A percentile compares a stretch with the other conserved stretches of the same genome.
These are phyloP conservation scores for Himalopsyche anomala DNA, from an alignment of 2,888 invertebrate genomes.

Conservation along the genomic window DNA sequence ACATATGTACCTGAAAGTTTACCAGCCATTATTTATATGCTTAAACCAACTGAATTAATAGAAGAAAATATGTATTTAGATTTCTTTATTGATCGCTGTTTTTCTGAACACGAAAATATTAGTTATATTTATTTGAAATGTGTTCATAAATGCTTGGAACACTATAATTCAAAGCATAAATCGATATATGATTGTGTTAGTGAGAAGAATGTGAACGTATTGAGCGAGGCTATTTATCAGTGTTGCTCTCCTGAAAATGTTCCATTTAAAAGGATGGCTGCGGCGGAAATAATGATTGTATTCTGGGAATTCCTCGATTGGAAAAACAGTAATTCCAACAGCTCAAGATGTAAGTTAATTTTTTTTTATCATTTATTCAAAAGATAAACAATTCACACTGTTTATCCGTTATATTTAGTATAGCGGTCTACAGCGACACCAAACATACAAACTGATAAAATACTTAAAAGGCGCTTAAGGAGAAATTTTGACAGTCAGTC, in stretches of 20 bases:
- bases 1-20: slow-evolving; percentile 69
- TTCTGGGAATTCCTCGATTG: slow-evolving; percentile 66
- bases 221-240: slow-evolving; percentile 19
- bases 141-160: slow-evolving; percentile 67
- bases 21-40: slow-evolving; percentile 58
- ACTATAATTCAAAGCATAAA: neutral
- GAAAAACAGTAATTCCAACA: slow-evolving; percentile 50
- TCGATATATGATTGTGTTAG: slow-evolving; percentile 55
- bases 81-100: slow-evolving; percentile 68
- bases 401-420: too few relatives aligned
- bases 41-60: neutral
- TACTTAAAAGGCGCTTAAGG: too few relatives aligned
- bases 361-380: neutral
- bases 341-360: slow-evolving; percentile 49
- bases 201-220: slow-evolving; percentile 13
- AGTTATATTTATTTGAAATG: slow-evolving; percentile 71
- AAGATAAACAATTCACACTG: too few relatives aligned
- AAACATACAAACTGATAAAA: too few relatives aligned
- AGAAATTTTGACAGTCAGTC: too few relatives aligned
- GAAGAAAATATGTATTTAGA: slow-evolving; percentile 66
- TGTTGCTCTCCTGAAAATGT: slow-evolving; percentile 70
- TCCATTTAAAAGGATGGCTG: slow-evolving; percentile 68
- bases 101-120: slow-evolving; percentile 70
- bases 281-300: slow-evolving; percentile 69
- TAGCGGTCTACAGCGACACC: too few relatives aligned